phyloP scores from a whole-genome alignment of 2,888 invertebrate species.

The Tetheella fluctuosa region DNA sequence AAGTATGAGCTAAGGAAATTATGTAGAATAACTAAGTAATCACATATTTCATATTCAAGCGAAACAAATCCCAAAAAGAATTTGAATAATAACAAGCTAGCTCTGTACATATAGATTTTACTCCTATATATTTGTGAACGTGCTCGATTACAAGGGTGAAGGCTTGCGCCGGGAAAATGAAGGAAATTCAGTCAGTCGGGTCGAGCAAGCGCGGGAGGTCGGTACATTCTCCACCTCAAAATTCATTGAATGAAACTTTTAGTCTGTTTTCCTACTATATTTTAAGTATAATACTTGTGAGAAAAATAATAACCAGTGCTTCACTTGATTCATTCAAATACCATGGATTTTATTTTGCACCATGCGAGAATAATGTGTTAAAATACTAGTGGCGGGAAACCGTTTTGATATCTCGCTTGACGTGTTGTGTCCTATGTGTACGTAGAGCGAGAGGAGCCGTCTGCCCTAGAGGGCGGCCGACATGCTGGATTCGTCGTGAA shows the following conservation, averaged over 20 bases:
- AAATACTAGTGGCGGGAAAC: slow-evolving; percentile 83
- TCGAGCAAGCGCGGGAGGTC: slow-evolving; percentile 68
- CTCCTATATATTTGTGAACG: slow-evolving; percentile 68
- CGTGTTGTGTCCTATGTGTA: slow-evolving; percentile 83
- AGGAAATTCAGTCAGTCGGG: slow-evolving; percentile 79
- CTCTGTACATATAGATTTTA: slow-evolving; percentile 52
- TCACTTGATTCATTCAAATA: slow-evolving; percentile 20
- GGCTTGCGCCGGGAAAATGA: slow-evolving; percentile 82
- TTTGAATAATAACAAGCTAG: slow-evolving; percentile 14
- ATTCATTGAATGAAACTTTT: slow-evolving; percentile 72
- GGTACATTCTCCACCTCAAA: slow-evolving; percentile 54
- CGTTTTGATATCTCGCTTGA: slow-evolving; percentile 82
- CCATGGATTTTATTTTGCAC: slow-evolving; percentile 32
- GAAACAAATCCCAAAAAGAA: slow-evolving; percentile 20
- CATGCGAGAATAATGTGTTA: slow-evolving; percentile 61
- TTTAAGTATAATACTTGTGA: slow-evolving; percentile 45
- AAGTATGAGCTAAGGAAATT: no score
- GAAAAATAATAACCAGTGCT: slow-evolving; percentile 43
- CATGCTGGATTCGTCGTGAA: slow-evolving; percentile 83
- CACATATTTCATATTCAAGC: slow-evolving; percentile 12
- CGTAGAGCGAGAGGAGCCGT: slow-evolving; percentile 79
- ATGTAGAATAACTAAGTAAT: not conserved
- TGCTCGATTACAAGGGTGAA: slow-evolving; percentile 82
- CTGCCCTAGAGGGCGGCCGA: slow-evolving; percentile 82
- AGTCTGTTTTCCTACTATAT: slow-evolving; percentile 67